Percentiles rank a stretch among this genome's conserved stretches.
Conservation (phyloP, 2,113 vertebrate genomes). For the Neodon shergylaensis region DNA sequence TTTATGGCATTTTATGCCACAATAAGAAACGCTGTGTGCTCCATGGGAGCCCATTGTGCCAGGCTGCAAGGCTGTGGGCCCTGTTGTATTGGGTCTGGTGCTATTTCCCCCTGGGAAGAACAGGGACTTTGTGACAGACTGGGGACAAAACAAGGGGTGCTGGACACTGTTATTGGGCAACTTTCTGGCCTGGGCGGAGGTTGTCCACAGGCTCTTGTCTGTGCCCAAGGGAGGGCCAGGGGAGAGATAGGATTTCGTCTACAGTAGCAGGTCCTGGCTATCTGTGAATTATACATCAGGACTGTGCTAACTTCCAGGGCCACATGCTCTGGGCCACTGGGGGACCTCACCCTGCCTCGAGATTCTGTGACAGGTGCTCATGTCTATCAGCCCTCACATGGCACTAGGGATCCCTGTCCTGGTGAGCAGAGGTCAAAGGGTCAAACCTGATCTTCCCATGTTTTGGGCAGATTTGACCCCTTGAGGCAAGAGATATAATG, state of each 20-base stretch:
- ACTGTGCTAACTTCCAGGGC: neutral
- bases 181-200: conserved; percentile 11
- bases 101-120: conserved; percentile 30
- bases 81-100: neutral
- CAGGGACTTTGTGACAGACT: conserved; percentile 68
- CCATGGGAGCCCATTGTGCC: conserved; percentile 70
- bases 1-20: conserved; percentile 66
- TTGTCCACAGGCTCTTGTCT: neutral
- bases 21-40: conserved; percentile 70
- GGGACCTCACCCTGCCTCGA: neutral
- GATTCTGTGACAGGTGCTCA: neutral
- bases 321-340: neutral
- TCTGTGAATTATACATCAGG: conserved; percentile 17
- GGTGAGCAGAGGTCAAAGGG: neutral
- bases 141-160: conserved; percentile 43
- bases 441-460: neutral
- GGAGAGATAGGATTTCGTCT: conserved; percentile 37
- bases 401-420: neutral
- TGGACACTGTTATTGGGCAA: conserved; percentile 42
- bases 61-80: conserved; percentile 56
- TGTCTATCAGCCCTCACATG: neutral
- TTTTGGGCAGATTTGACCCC: neutral
- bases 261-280: neutral
- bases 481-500: neutral
- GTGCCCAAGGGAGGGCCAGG: neutral